Evolutionary conservation across 2,113 vertebrate species (phyloP), one percentile per base, ranked within the genome.

Genomic region (Amphiprion percula): DNA sequence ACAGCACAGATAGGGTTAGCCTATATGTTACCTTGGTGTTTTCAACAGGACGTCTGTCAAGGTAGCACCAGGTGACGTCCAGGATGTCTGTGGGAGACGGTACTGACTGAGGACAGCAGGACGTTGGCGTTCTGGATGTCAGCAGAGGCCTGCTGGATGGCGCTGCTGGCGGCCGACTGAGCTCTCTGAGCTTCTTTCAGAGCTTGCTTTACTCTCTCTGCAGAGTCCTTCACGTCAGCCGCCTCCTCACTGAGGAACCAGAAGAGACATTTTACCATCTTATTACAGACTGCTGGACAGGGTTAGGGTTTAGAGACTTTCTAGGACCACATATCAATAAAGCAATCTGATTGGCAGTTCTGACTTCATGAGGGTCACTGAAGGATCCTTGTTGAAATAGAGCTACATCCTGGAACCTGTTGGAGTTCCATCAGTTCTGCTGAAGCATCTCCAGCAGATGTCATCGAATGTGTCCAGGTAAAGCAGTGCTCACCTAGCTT

Each of bases 41-140:
- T n/a, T 5, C 41, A 7, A 58, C 19, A 0, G 26, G 33, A 46
- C 11, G n/a, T 28, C 33, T 21, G 63, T 15, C 8, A 5, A 37
- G 33, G 33, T 10, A 37, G 7, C 33, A 37, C 33, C 33, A 49
- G 47, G 47, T 16, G 16, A 37, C 26, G 26, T 26, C 26, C 26
- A 26, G 26, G 26, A 26, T 26, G 26, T 26, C 11, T 47, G 44
- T 14, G 44, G 44, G 30, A 2, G 4, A 19, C 4, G 1, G 14
- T 21, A 92, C 96, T 95, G 74, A 99, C 98, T 0, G 96, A 96
- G 33, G 96, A 95, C 62, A 99, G 93, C 24, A 99, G 94, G 73
- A 95, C 92, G 80, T 96, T 96, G 44, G 98, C 97, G 86, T 94
- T 97, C 71, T 94, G 94, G 84, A 99, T 98, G 80, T 99, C 95